Percentiles rank a stretch among this genome's conserved stretches.
Conservation (phyloP, 2,113 vertebrate genomes). For the Phalacrocorax pelagicus region DNA sequence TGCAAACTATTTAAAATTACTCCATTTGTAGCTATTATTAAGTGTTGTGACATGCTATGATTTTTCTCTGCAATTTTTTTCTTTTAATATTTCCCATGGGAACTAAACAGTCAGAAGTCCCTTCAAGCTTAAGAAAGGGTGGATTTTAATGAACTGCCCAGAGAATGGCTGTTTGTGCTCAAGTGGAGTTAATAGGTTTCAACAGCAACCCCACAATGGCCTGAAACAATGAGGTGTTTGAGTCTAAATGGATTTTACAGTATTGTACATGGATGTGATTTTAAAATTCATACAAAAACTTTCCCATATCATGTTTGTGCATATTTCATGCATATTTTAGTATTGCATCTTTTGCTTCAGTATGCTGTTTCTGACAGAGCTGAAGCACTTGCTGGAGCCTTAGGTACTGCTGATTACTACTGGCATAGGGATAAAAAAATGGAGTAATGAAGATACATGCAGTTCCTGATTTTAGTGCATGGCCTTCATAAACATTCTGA, state of each 20-base stretch:
- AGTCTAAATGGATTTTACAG: slow-evolving; percentile 12
- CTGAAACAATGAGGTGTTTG: slow-evolving; percentile 16
- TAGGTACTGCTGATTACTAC: background rate
- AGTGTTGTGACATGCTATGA: slow-evolving; percentile 56
- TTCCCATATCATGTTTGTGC: background rate
- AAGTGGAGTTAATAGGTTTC: slow-evolving; percentile 42
- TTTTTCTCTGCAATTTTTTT: background rate
- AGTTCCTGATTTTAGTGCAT: background rate
- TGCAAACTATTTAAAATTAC: slow-evolving; percentile 58
- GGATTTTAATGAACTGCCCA: slow-evolving; percentile 49
- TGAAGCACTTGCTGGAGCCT: background rate
- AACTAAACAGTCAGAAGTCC: slow-evolving; percentile 1
- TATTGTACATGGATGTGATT: background rate
- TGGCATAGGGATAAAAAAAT: background rate
- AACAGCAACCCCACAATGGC: slow-evolving; percentile 3
- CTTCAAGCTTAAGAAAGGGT: slow-evolving; percentile 5
- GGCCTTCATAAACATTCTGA: background rate
- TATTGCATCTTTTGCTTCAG: background rate
- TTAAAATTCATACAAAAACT: slow-evolving; percentile 27
- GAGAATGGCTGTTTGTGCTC: slow-evolving; percentile 26
- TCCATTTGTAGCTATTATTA: slow-evolving; percentile 60
- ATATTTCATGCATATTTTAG: background rate
- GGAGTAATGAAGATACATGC: background rate
- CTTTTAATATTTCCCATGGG: slow-evolving; percentile 28
- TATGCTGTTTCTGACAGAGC: background rate